A percentile compares a stretch with the other conserved stretches of the same genome.
These are phyloP conservation scores for Danio tinwini DNA, from an alignment of 2,797 vertebrate species.

Conservation along the genomic window DNA sequence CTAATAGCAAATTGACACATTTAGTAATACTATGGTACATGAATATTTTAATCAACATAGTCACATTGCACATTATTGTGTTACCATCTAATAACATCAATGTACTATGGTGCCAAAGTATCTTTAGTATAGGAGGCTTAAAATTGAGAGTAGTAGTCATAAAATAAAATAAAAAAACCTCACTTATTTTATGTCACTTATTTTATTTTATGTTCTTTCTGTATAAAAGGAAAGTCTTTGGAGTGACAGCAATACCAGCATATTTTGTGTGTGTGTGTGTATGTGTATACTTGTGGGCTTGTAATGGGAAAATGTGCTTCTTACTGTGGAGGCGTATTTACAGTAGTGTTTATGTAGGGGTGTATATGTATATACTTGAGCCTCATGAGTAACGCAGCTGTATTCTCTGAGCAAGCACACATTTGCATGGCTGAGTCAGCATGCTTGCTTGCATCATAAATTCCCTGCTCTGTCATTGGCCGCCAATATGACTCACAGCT, in stretches of 20 bases:
- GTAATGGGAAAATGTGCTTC: background rate
- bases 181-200: too few relatives aligned
- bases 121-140: too few relatives aligned
- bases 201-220: too few relatives aligned
- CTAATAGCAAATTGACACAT: too few relatives aligned
- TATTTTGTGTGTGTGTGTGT: background rate
- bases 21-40: too few relatives aligned
- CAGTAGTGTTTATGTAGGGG: constrained; percentile 14
- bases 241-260: background rate
- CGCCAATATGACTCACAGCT: constrained; percentile 59
- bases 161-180: background rate
- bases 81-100: too few relatives aligned
- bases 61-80: too few relatives aligned
- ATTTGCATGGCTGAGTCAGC: constrained; percentile 64
- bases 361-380: constrained; percentile 32
- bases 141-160: background rate
- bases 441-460: constrained; percentile 55
- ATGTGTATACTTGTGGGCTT: background rate
- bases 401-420: constrained; percentile 5
- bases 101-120: too few relatives aligned
- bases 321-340: constrained; percentile 11
- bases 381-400: constrained; percentile 38
- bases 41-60: too few relatives aligned
- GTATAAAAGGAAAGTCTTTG: background rate
- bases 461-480: constrained; percentile 51